Percentiles rank a stretch among this genome's conserved stretches.
These are phyloP conservation scores for Hippasteria phrygiana DNA, from an alignment of 53 echinoderm and acorn worm species.

Conservation along the genomic window DNA sequence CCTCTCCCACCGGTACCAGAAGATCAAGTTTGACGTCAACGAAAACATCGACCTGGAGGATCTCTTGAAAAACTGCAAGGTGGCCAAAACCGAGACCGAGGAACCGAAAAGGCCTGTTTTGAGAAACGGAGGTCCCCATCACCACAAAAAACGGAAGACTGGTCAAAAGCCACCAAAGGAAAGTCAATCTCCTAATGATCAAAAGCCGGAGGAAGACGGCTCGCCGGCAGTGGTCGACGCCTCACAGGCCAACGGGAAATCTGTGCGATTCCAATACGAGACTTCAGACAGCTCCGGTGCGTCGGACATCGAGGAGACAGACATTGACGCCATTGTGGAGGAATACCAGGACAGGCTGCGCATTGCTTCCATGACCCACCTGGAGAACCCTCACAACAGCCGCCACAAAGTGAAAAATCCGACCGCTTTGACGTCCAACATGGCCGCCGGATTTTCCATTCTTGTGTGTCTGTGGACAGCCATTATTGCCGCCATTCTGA, in stretches of 20 bases:
- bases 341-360: slow-evolving; percentile 65
- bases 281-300: slow-evolving; percentile 30
- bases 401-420: slow-evolving; percentile 13
- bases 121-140: slow-evolving; percentile 26
- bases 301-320: slow-evolving; percentile 47
- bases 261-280: slow-evolving; percentile 23
- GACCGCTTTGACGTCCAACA: slow-evolving; percentile 41
- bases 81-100: not conserved
- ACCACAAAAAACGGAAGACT: slow-evolving; percentile 16
- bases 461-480: slow-evolving; percentile 28
- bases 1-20: slow-evolving; percentile 59
- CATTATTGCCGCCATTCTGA: slow-evolving; percentile 56
- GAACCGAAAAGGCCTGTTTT: not conserved
- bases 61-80: slow-evolving; percentile 18
- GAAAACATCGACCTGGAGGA: slow-evolving; percentile 39
- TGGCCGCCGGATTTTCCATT: slow-evolving; percentile 42
- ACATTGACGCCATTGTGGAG: slow-evolving; percentile 72
- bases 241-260: slow-evolving; percentile 40
- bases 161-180: not conserved
- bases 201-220: not conserved
- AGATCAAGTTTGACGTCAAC: slow-evolving; percentile 39
- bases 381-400: slow-evolving; percentile 57
- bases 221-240: slow-evolving; percentile 4
- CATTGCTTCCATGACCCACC: slow-evolving; percentile 50
- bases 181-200: not conserved